A percentile compares a stretch with the other conserved stretches of the same genome.
Evolutionary conservation across 2,888 invertebrate species (phyloP).

Genomic region (Tetanocera ferruginea): DNA sequence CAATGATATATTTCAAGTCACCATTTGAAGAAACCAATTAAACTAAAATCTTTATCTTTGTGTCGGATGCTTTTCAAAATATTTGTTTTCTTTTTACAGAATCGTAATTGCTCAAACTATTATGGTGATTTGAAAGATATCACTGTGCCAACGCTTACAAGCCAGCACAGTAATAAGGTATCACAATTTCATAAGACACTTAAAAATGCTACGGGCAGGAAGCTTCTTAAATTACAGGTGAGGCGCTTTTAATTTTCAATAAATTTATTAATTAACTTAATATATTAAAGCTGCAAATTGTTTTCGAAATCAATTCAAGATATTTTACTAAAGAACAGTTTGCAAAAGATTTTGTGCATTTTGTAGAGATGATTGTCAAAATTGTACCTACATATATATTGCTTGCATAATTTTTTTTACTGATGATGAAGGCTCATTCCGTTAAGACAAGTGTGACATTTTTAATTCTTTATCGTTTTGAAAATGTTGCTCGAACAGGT

Average conservation of each 20-base stretch:
- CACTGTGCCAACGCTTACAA: constrained; percentile 88
- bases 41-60: background rate
- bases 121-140: constrained; percentile 92
- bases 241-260: constrained; percentile 52
- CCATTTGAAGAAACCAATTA: constrained; percentile 50
- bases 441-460: no score
- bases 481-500: no score
- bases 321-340: no score
- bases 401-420: no score
- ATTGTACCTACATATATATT: no score
- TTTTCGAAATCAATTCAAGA: no score
- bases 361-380: no score
- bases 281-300: no score
- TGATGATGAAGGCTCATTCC: no score
- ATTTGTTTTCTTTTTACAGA: constrained; percentile 62
- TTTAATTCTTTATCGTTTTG: no score
- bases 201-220: constrained; percentile 87
- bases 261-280: no score
- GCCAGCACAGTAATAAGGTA: constrained; percentile 91
- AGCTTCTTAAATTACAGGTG: constrained; percentile 91
- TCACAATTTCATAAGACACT: constrained; percentile 95
- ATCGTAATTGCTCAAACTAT: constrained; percentile 79
- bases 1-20: constrained; percentile 64
- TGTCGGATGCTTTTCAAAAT: constrained; percentile 1
- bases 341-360: no score